Evolutionary conservation across 2,888 invertebrate genomes (phyloP).

Genomic region (Phengaris alcon): DNA sequence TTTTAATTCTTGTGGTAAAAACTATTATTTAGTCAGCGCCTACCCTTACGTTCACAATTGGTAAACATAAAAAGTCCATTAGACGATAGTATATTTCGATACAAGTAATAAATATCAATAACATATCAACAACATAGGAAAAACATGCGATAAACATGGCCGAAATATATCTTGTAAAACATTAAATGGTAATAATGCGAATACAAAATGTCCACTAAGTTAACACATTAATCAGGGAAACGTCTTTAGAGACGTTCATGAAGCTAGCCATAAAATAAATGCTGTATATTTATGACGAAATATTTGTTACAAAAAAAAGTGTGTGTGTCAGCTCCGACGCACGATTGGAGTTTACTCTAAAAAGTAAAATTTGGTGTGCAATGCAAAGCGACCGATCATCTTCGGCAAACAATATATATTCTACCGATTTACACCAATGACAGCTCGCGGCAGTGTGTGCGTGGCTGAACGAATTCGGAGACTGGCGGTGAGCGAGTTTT

Average conservation of each 20-base stretch:
- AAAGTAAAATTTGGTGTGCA: too few species aligned
- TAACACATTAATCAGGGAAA: neutral
- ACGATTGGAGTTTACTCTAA: too few species aligned
- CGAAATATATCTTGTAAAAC: constrained; percentile 23
- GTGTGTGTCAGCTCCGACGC: neutral
- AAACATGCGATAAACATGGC: constrained; percentile 36
- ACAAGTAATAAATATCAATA: constrained; percentile 43
- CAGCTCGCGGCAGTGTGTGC: too few species aligned
- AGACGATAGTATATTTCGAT: constrained; percentile 36
- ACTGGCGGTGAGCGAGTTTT: too few species aligned
- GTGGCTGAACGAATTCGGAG: too few species aligned
- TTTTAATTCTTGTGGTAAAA: too few species aligned
- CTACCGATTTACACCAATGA: too few species aligned
- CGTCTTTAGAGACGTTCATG: neutral
- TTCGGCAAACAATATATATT: too few species aligned
- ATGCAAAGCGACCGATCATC: too few species aligned
- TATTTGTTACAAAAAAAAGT: neutral
- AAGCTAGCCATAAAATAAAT: neutral
- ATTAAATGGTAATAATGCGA: constrained; percentile 22
- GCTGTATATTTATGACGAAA: constrained; percentile 11
- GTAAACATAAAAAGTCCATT: constrained; percentile 44
- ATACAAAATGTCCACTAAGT: constrained; percentile 15
- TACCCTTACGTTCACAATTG: neutral
- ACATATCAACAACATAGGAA: constrained; percentile 39
- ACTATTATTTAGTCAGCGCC: neutral